Evolutionary conservation across 2,888 invertebrate genomes (phyloP), one percentile per base, ranked within the genome.

Genomic region (Pseudanteris insignis): DNA sequence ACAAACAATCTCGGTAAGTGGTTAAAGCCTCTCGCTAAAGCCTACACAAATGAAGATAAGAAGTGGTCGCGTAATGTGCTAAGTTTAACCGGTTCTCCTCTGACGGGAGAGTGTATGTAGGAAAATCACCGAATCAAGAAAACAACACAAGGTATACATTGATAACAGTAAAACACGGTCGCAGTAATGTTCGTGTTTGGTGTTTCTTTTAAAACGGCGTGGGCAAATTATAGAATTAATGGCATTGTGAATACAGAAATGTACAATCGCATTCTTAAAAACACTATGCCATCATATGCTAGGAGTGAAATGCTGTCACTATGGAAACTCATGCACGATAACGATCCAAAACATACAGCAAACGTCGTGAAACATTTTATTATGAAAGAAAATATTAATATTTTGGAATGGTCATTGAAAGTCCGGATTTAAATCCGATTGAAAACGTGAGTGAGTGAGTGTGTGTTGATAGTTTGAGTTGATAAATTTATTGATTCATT

Each of bases 271-370:
- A 51, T 51, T 13, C 34, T 51, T 6, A 9, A 41, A n/a, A 34
- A 41, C 18, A 18, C 25, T 33, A 51, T 50, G 40, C 7, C 41
- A 32, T 41, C 33, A 13, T 51, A 51, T 14, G 41, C 41, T 2
- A 51, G 41, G 21, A 18, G 21, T 24, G 34, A 41, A 13, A 51
- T 41, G 51, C 41, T 41, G 11, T 24, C 44, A 2, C 43, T 44
- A 34, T 53, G 30, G 41, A 29, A 34, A 30, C 43, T 34, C 15
- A 33, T 41, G 32, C 41, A 53, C 5, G 53, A 53, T 10, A 53
- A 43, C 18, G 43, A 53, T 9, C 53, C 43, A 41, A 53, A 53
- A 43, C 41, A 44, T 18, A 43, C 14, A 1, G 40, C 34, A 7
- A 51, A 41, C 2, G 6, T 25, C 1, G 12, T 25, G 33, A 44